Base-by-base conservation (phyloP, 2,888 invertebrate genomes). In the Neoitamus cyanurus region DNA sequence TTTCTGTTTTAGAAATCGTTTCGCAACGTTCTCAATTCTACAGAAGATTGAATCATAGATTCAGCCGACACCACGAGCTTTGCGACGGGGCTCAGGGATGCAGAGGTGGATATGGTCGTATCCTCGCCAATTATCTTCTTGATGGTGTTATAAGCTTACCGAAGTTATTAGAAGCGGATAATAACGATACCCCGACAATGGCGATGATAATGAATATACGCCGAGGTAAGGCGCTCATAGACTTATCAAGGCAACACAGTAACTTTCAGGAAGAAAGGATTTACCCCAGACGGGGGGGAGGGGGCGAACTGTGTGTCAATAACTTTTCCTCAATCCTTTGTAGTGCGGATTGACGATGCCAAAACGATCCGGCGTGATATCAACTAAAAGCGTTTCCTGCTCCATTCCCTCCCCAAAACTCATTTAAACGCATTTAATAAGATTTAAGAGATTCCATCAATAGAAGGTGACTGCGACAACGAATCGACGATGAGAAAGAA, bases 61-160 rank as follows among this genome's bases (percentile, higher is more conserved):
- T 46, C 30, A 42, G n/a, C 28, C 42, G 20, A 25, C n/a, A 58
- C 25, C 34, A 31, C 7, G 31, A 31, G 11, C 20, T 15, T 9
- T 7, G 46, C 13, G 28, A 25, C n/a, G 20, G 7, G 34, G 58
- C 4, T n/a, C 36, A 37, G 75, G 37, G 20, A 36, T 11, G 25
- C 9, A 37, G 75, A 15, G 28, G 42, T 28, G 70, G 48, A 46
- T 42, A 73, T 31, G 48, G 46, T 20, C 77, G 28, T 77, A 68
- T 77, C 68, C 75, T 58, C 68, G 13, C 75, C 84, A 84, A 84
- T 84, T 84, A 84, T 84, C 75, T 84, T 72, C 68, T 84, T 58
- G 73, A 84, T 84, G 84, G 77, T 58, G 77, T 84, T 84, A 72
- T 84, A 84, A 84, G 75, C 84, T 83, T 73, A 46, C 42, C 34